These are phyloP conservation scores for Australoheros scitulus DNA, from an alignment of 2,113 vertebrate species.

Conservation along the genomic window DNA sequence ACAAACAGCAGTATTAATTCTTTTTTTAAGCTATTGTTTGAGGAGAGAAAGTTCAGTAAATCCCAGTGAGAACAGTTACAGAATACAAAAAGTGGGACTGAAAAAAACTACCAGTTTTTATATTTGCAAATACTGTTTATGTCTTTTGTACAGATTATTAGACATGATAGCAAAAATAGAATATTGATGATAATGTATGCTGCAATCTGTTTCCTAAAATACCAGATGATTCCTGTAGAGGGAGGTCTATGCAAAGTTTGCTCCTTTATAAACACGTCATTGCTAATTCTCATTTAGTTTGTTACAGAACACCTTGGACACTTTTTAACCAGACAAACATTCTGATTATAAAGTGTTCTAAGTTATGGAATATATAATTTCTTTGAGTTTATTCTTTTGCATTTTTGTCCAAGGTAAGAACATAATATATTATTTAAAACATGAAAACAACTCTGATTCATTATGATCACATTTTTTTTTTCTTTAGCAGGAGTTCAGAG, in stretches of 20 bases:
- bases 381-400: not conserved
- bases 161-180: rapidly evolving
- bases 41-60: rapidly evolving
- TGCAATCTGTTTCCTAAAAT: not conserved
- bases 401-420: not conserved
- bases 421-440: not conserved
- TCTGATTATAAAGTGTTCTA: not conserved
- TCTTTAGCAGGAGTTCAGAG: slow-evolving; percentile 6
- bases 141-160: not conserved
- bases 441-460: not conserved
- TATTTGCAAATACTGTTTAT: rapidly evolving
- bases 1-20: no score
- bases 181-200: rapidly evolving
- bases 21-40: not conserved
- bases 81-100: not conserved
- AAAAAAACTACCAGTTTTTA: no score
- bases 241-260: not conserved
- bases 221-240: not conserved
- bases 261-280: not conserved
- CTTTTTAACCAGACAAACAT: rapidly evolving
- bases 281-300: rapidly evolving
- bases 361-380: not conserved
- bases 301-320: not conserved
- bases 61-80: rapidly evolving
- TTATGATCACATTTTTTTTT: rapidly evolving